Conservation (phyloP, 2,113 vertebrate genomes). For the Eublepharis macularius region DNA sequence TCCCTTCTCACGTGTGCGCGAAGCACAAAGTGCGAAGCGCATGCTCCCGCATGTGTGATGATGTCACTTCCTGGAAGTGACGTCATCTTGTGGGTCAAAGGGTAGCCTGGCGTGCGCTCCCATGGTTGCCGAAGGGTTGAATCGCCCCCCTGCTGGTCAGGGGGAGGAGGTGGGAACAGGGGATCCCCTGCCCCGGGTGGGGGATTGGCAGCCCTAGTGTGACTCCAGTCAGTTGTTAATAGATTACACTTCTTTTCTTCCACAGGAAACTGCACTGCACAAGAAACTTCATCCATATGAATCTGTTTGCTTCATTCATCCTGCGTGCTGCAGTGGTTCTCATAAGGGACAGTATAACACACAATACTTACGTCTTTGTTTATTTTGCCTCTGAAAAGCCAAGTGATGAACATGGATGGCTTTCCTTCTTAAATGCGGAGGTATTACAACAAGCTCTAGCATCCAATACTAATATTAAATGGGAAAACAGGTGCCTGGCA, state of each 20-base stretch:
- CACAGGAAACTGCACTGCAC: conserved; percentile 95
- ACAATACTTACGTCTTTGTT: conserved; percentile 73
- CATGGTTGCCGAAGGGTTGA: too few relatives aligned
- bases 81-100: too few relatives aligned
- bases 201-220: too few relatives aligned
- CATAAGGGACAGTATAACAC: conserved; percentile 81
- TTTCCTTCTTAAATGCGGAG: conserved; percentile 76
- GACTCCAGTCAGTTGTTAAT: neutral
- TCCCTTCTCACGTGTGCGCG: too few relatives aligned
- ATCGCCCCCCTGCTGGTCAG: too few relatives aligned
- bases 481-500: neutral
- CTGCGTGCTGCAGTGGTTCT: conserved; percentile 84
- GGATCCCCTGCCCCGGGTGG: too few relatives aligned
- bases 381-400: conserved; percentile 68
- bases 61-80: too few relatives aligned
- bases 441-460: conserved; percentile 59
- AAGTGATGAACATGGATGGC: conserved; percentile 83
- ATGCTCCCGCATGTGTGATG: too few relatives aligned
- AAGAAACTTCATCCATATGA: conserved; percentile 98
- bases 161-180: too few relatives aligned
- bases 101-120: too few relatives aligned
- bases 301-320: conserved; percentile 94
- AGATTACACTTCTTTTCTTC: conserved; percentile 1
- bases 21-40: too few relatives aligned
- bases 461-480: neutral